phyloP scores from a whole-genome alignment of 2,888 invertebrate genomes.

The Philereme vetulata region DNA sequence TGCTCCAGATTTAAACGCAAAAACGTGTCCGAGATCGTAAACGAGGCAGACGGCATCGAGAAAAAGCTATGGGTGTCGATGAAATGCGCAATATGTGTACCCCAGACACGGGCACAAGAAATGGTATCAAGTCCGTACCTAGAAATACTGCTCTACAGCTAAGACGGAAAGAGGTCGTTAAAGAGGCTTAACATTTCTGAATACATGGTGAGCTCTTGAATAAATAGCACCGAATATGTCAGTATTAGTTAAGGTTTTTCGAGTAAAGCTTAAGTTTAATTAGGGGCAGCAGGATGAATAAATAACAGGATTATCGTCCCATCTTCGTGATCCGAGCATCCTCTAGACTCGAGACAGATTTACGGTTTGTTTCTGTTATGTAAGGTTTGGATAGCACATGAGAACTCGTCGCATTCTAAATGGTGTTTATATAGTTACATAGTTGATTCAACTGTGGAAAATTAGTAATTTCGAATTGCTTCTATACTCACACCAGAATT shows the following conservation, averaged over 20 bases:
- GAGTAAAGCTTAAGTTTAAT: slow-evolving; percentile 63
- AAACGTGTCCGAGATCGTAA: slow-evolving; percentile 15
- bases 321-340: slow-evolving; percentile 62
- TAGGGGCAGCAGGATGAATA: slow-evolving; percentile 65
- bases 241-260: slow-evolving; percentile 51
- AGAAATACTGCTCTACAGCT: slow-evolving; percentile 11
- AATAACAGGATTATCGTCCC: slow-evolving; percentile 75
- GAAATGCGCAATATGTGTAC: slow-evolving; percentile 13
- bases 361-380: slow-evolving; percentile 47
- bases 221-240: slow-evolving; percentile 65
- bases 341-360: slow-evolving; percentile 40
- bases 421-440: background rate
- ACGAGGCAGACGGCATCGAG: slow-evolving; percentile 5
- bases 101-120: slow-evolving; percentile 7
- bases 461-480: too few relatives aligned
- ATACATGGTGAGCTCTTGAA: slow-evolving; percentile 56
- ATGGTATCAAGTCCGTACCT: background rate
- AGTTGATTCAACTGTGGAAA: too few relatives aligned
- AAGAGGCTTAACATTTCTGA: slow-evolving; percentile 50
- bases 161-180: slow-evolving; percentile 59
- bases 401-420: slow-evolving; percentile 8
- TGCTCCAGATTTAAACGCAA: slow-evolving; percentile 12
- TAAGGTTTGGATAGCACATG: slow-evolving; percentile 22
- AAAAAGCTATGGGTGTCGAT: slow-evolving; percentile 21
- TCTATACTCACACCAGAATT: too few relatives aligned